Percentiles rank a stretch among this genome's conserved stretches.
Evolutionary conservation across 1,140 invertebrate genomes (phyloP).

Genomic region (Bombus huntii): DNA sequence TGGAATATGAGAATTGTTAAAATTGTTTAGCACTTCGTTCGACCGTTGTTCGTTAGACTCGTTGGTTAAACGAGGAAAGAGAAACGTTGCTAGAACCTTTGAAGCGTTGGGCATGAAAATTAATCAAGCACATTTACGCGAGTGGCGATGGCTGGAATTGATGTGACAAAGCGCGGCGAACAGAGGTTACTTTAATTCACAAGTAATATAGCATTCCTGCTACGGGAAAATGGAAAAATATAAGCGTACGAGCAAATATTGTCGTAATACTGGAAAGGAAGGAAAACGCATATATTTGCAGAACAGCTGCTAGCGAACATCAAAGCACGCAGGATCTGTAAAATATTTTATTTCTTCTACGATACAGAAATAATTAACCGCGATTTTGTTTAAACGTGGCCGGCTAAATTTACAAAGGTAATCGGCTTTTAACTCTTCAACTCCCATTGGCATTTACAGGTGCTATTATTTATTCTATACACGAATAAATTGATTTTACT

Average conservation of each 20-base stretch:
- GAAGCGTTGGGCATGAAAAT: neutral
- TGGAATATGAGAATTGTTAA: neutral
- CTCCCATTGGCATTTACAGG: too few relatives aligned
- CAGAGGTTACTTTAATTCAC: neutral
- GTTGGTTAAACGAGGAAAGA: neutral
- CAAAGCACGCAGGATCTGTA: neutral
- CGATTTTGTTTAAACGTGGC: neutral
- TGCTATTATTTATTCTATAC: too few relatives aligned
- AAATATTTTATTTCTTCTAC: neutral
- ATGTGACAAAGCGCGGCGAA: neutral
- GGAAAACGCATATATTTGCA: neutral
- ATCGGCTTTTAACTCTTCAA: neutral
- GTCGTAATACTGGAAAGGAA: neutral
- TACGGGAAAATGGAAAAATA: neutral
- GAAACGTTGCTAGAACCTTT: neutral
- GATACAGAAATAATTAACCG: neutral
- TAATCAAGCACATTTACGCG: constrained; percentile 21
- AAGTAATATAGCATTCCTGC: neutral
- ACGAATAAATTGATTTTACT: too few relatives aligned
- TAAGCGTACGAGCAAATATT: too few relatives aligned
- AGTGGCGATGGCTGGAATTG: neutral
- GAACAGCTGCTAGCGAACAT: neutral
- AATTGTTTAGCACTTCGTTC: too few relatives aligned
- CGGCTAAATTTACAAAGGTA: constrained; percentile 14
- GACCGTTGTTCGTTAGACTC: neutral